Evolutionary conservation across 2,113 vertebrate species (phyloP), one percentile per base, ranked within the genome.

Genomic region (Thinocorus orbignyianus): DNA sequence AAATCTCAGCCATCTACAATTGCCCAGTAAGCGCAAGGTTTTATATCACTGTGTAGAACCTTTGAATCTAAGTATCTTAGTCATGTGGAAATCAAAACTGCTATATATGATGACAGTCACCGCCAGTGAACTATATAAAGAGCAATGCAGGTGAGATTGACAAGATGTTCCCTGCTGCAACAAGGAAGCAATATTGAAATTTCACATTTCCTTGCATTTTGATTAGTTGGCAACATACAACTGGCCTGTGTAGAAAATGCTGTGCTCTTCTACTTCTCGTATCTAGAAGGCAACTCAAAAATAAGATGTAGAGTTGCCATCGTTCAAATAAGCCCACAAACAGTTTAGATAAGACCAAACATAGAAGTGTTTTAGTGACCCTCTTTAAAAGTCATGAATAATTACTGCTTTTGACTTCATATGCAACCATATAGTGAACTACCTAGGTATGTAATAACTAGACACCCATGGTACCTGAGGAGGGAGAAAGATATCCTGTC

Each of bases 191-290:
- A 42, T 42, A 65, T 13, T 39, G 28, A 64, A 12, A 22, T 76
- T 94, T 93, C 49, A 69, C 5, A 30, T 86, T 95, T 84, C 35
- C 42, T 55, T 90, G 35, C 16, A 25, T 88, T 93, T 95, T 90
- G 78, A 92, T 81, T 91, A 89, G 16, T 10, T 68, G 14, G 77
- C 42, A 82, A 61, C 7, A 19, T 35, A 19, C 55, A 92, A 41
- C 18, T 73, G 25, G 3, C 44, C 30, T 77, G 33, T 52, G 24
- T 28, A 74, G 54, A 94, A 94, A 88, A 79, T 64, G 16, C 6
- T 49, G 30, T 54, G 42, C 35, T 93, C 8, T 85, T 12, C 33
- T 72, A 39, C 37, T 46, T 62, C 39, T 60, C 9, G 1, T 44
- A 73, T 46, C 37, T 64, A 61, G 55, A 93, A 82, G 6, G 2